Percentiles rank a stretch among this genome's conserved stretches.
Evolutionary conservation across 2,797 vertebrate species (phyloP).

Genomic region (Somateria mollissima): DNA sequence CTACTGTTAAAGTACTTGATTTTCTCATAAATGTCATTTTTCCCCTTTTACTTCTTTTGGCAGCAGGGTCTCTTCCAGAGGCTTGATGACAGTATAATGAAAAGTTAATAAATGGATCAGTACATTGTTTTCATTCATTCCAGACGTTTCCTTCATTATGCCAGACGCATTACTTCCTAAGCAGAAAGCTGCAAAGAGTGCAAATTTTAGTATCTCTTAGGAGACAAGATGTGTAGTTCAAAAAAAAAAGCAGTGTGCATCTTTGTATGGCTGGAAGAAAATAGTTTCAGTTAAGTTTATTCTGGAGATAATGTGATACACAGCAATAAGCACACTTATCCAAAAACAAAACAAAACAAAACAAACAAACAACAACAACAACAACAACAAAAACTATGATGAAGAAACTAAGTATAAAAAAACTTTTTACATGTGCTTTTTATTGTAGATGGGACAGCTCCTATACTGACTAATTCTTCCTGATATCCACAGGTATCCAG

Average conservation of each 20-base stretch:
- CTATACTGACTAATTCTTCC: not conserved
- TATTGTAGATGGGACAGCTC: not conserved
- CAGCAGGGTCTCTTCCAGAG: not conserved
- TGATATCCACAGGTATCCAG: not conserved
- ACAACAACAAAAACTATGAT: not conserved
- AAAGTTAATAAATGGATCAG: slow-evolving; percentile 30
- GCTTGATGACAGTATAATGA: not conserved
- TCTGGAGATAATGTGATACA: not conserved
- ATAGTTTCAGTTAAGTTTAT: not conserved
- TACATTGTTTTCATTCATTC: not conserved
- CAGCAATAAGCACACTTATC: not conserved
- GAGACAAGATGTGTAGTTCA: not conserved
- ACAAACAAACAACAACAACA: no score
- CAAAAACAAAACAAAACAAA: not conserved
- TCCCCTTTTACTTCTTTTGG: not conserved
- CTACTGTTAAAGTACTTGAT: not conserved
- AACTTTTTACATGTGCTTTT: not conserved
- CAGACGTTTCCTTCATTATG: slow-evolving; percentile 13
- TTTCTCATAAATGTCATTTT: not conserved
- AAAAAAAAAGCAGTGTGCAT: not conserved
- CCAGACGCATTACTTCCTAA: not conserved
- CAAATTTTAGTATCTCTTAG: not conserved
- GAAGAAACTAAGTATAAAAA: not conserved
- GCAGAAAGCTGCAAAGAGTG: not conserved
- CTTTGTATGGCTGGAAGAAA: not conserved